Evolutionary conservation across 2,113 vertebrate species (phyloP), one percentile per base, ranked within the genome.

Genomic region (Motacilla tschutschensis): DNA sequence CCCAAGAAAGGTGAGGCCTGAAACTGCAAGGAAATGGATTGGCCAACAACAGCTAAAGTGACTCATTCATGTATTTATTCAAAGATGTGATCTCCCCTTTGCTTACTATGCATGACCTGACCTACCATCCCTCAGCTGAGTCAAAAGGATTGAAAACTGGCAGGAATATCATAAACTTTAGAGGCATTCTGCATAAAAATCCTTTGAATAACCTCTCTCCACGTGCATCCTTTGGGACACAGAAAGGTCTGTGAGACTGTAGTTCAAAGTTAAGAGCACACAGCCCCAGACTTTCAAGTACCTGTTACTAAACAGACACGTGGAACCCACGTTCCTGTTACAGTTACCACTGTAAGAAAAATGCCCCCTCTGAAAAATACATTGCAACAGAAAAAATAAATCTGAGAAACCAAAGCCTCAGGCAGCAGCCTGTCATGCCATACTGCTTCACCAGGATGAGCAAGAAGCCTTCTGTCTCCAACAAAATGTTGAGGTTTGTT

Each of bases 391-490:
- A 22, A 70, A 62, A 71, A 75, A 57, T 25, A 22, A 20, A 73
- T 6, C 58, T 64, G 28, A 44, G 63, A 47, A 59, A 55, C 5
- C 1, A 79, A 63, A 93, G 63, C 21, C 24, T 85, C 51, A 44
- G 38, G 63, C 57, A 48, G 15, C 53, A 57, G 62, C 47, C 83
- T 87, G 50, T 35, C 35, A 15, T 35, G 36, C 63, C 48, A 26
- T 17, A 33, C 51, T 63, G 58, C 62, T 59, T 54, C 48, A 36
- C 48, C 20, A 55, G 72, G 35, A 67, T 72, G 54, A 55, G 44
- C 57, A 81, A 71, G 64, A 82, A 82, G 72, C 63, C 55, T 59
- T 44, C 35, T 53, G 82, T 67, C 51, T 51, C 44, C 63, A 79
- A 18, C 31, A 64, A 60, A 72, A 74, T 24, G 8, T 36, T 69